Conservation (phyloP, 2,797 vertebrate species). For the Gorsachius magnificus region DNA sequence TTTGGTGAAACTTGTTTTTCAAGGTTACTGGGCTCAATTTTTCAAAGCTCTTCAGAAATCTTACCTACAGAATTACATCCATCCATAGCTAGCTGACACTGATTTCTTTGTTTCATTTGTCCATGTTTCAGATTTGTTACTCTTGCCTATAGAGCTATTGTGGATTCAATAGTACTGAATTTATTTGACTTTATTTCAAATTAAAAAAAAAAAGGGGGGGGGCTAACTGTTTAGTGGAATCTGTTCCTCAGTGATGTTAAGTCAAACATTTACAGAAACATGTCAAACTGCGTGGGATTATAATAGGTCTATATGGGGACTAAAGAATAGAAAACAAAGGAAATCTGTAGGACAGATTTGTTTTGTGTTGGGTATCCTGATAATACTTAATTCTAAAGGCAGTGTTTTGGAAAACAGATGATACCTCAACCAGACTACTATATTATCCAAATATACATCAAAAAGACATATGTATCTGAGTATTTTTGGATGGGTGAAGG, state of each 20-base stretch:
- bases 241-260: background rate
- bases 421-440: background rate
- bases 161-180: background rate
- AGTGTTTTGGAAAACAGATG: constrained; percentile 56
- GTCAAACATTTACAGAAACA: background rate
- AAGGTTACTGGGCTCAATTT: background rate
- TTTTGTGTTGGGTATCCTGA: constrained; percentile 10
- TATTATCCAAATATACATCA: constrained; percentile 34
- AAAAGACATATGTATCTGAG: background rate
- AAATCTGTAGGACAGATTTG: constrained; percentile 34
- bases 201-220: background rate
- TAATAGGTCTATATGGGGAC: background rate
- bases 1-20: constrained; percentile 20
- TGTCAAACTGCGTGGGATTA: background rate
- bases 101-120: background rate
- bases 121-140: background rate
- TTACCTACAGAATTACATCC: background rate
- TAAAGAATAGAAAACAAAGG: background rate
- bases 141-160: background rate
- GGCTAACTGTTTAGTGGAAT: background rate
- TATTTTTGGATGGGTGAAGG: background rate
- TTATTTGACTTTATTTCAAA: background rate
- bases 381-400: constrained; percentile 17
- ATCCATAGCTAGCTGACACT: background rate
- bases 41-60: background rate